Evolutionary conservation across 1,140 invertebrate species (phyloP).

Genomic region (Drosophila quadrilineata): DNA sequence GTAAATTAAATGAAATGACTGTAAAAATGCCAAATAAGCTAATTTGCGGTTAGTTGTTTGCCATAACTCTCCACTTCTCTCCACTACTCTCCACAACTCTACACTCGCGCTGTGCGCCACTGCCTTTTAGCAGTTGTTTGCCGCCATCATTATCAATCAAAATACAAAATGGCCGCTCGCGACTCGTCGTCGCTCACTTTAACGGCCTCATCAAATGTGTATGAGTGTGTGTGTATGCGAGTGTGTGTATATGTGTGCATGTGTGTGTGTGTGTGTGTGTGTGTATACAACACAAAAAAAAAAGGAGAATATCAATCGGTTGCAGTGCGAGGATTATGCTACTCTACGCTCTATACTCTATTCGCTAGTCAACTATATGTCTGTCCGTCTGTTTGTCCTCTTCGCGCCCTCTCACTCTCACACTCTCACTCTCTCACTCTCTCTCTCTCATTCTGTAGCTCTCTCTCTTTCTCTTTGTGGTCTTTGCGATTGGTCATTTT

Average conservation of each 20-base stretch:
- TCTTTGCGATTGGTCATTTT: constrained; percentile 57
- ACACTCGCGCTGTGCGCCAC: background rate
- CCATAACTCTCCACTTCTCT: too few relatives aligned
- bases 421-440: constrained; percentile 34
- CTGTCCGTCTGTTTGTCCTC: background rate
- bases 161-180: constrained; percentile 40
- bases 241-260: too few relatives aligned
- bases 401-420: background rate
- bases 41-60: constrained; percentile 77
- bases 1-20: constrained; percentile 79
- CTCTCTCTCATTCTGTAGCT: constrained; percentile 4
- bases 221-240: too few relatives aligned
- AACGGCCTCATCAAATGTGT: constrained; percentile 28
- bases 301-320: too few relatives aligned
- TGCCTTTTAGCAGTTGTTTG: background rate
- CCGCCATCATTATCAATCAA: constrained; percentile 45
- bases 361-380: background rate
- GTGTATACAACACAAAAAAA: too few relatives aligned
- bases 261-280: too few relatives aligned
- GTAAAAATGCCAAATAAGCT: constrained; percentile 80
- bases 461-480: constrained; percentile 55
- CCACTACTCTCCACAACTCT: constrained; percentile 37
- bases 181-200: constrained; percentile 30
- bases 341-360: too few relatives aligned
- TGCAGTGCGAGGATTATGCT: too few relatives aligned